A percentile compares a stretch with the other conserved stretches of the same genome.
Conservation (phyloP, 37 sponge, comb jelly and placozoan species). For the Ephydatia muelleri region DNA sequence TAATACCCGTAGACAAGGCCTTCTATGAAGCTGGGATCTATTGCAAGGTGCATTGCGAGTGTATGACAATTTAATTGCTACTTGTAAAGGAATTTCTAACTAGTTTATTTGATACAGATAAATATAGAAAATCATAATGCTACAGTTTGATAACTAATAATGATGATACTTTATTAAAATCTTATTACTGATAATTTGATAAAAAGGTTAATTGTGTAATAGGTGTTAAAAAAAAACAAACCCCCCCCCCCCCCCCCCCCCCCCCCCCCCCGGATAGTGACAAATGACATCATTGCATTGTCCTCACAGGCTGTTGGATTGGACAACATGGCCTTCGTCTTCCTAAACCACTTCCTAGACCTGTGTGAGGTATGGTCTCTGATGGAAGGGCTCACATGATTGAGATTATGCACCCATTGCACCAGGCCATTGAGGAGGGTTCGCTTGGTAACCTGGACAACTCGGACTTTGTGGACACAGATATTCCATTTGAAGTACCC, state of each 20-base stretch:
- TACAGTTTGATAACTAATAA: no score
- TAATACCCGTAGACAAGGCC: slow-evolving; percentile 91
- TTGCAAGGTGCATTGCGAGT: slow-evolving; percentile 70
- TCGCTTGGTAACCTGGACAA: slow-evolving; percentile 91
- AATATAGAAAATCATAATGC: no score
- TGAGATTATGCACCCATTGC: background rate
- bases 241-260: no score
- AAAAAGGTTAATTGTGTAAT: no score
- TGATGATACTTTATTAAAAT: no score
- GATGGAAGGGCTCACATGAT: background rate
- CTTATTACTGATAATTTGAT: no score
- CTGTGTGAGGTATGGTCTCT: slow-evolving; percentile 77
- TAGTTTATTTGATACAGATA: no score
- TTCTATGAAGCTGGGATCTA: slow-evolving; percentile 92
- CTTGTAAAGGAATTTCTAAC: no score
- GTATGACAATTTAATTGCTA: background rate
- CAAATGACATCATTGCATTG: background rate
- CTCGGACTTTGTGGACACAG: slow-evolving; percentile 92
- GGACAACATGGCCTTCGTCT: slow-evolving; percentile 98
- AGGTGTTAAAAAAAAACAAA: no score
- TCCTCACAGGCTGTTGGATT: slow-evolving; percentile 67
- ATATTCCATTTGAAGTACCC: slow-evolving; percentile 96
- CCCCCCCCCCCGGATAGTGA: background rate
- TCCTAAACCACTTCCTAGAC: slow-evolving; percentile 96
- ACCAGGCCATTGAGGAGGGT: slow-evolving; percentile 97